A percentile compares a stretch with the other conserved stretches of the same genome.
Evolutionary conservation across 2,888 invertebrate genomes (phyloP).

Genomic region (Eupithecia subumbrata): DNA sequence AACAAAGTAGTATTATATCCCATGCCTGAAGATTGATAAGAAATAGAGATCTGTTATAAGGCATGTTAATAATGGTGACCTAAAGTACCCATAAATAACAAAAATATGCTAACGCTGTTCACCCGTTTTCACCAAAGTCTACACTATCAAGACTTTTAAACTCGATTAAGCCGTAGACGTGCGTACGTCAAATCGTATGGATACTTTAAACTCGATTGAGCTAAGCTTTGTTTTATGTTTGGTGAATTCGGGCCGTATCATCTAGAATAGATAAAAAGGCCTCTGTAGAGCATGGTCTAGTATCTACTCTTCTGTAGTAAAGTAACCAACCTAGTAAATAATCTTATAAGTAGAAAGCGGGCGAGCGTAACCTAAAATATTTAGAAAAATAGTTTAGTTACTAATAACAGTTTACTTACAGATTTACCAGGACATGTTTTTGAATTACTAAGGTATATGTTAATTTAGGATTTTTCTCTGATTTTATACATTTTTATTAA

Average conservation of each 20-base stretch:
- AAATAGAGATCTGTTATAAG: not conserved
- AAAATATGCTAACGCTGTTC: not conserved
- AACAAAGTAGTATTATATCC: not conserved
- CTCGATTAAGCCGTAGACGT: not conserved
- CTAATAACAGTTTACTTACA: constrained; percentile 44
- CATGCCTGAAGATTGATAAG: not conserved
- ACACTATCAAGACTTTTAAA: not conserved
- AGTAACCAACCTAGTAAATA: constrained; percentile 43
- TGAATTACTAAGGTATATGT: constrained; percentile 39
- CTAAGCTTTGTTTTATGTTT: not conserved
- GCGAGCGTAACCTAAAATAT: constrained; percentile 64
- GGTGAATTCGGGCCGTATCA: constrained; percentile 7
- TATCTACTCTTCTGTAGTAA: constrained; percentile 47
- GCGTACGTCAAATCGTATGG: not conserved
- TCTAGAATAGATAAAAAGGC: constrained; percentile 9
- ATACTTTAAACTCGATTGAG: not conserved
- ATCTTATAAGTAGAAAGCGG: constrained; percentile 54
- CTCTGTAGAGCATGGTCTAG: constrained; percentile 65
- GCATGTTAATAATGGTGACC: not conserved
- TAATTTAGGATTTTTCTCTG: constrained; percentile 12
- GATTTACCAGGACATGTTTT: constrained; percentile 39
- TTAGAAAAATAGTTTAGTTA: constrained; percentile 37
- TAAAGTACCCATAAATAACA: not conserved
- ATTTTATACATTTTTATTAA: not conserved
- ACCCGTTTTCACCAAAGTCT: constrained; percentile 7